Conservation (phyloP, 2,888 invertebrate genomes). For the Thecophora atra region DNA sequence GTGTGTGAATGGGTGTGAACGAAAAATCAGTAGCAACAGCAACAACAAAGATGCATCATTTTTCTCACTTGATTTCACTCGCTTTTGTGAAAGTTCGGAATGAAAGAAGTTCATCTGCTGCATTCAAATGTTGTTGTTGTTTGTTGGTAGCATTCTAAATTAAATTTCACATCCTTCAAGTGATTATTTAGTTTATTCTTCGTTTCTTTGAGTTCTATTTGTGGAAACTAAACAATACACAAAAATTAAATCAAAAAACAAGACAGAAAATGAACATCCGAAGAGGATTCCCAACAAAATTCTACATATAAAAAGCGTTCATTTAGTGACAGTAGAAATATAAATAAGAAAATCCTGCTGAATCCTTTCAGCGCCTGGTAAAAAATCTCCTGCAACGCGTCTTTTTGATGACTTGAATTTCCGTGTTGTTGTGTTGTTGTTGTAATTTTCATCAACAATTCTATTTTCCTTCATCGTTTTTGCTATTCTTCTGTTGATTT, state of each 20-base stretch:
- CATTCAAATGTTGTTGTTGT: background rate
- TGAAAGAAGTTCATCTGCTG: background rate
- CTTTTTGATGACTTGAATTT: too few relatives aligned
- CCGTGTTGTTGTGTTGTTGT: too few relatives aligned
- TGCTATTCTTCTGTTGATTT: background rate
- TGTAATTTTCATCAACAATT: too few relatives aligned
- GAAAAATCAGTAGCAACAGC: constrained; percentile 9
- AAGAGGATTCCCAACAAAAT: too few relatives aligned
- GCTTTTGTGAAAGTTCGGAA: background rate
- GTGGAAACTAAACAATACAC: background rate
- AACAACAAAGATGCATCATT: constrained; percentile 10
- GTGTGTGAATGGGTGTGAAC: background rate
- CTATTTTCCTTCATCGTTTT: background rate
- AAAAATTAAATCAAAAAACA: background rate
- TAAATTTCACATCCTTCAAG: background rate
- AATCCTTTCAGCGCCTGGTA: background rate
- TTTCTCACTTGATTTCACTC: background rate
- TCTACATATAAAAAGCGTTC: too few relatives aligned
- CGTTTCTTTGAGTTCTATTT: too few relatives aligned
- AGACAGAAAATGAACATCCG: background rate
- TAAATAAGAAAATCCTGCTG: background rate
- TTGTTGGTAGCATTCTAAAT: background rate
- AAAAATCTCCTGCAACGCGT: too few relatives aligned
- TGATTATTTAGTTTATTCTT: constrained; percentile 15
- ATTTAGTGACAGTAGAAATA: too few relatives aligned